Evolutionary conservation across 1,140 invertebrate genomes (phyloP).

Genomic region (Anastrepha ludens): DNA sequence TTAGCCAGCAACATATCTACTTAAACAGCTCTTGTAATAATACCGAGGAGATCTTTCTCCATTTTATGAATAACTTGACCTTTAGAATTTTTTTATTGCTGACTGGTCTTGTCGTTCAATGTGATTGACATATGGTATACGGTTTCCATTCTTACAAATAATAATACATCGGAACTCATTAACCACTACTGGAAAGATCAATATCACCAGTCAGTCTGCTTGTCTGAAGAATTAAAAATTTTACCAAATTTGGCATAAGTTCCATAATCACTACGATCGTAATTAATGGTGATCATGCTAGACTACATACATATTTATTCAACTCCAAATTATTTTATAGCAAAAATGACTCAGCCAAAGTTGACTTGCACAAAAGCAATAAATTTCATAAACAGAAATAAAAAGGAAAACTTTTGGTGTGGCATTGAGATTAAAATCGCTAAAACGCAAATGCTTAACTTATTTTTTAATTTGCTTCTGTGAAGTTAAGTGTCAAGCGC

Average conservation of each 20-base stretch:
- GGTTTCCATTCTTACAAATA: background rate
- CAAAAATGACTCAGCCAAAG: background rate
- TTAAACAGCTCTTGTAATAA: too few relatives aligned
- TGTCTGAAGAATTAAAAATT: constrained; percentile 33
- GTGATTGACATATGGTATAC: background rate
- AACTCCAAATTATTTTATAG: background rate
- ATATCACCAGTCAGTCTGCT: background rate
- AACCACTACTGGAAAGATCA: background rate
- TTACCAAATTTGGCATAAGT: constrained; percentile 16
- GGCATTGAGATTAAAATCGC: constrained; percentile 36
- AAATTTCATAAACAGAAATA: constrained; percentile 1
- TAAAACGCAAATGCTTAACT: background rate
- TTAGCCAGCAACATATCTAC: too few relatives aligned
- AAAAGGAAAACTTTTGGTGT: constrained; percentile 24
- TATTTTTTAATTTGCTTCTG: background rate
- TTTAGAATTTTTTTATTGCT: background rate
- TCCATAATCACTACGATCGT: background rate
- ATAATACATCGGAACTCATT: constrained; percentile 18
- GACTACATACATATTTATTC: background rate
- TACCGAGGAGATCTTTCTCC: too few relatives aligned
- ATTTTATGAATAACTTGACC: too few relatives aligned
- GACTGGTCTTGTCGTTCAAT: background rate
- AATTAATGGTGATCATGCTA: background rate
- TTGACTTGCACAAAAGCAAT: background rate
- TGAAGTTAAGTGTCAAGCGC: background rate